These are phyloP conservation scores for Pinna nobilis DNA, from an alignment of 1,140 invertebrate genomes.

Conservation along the genomic window DNA sequence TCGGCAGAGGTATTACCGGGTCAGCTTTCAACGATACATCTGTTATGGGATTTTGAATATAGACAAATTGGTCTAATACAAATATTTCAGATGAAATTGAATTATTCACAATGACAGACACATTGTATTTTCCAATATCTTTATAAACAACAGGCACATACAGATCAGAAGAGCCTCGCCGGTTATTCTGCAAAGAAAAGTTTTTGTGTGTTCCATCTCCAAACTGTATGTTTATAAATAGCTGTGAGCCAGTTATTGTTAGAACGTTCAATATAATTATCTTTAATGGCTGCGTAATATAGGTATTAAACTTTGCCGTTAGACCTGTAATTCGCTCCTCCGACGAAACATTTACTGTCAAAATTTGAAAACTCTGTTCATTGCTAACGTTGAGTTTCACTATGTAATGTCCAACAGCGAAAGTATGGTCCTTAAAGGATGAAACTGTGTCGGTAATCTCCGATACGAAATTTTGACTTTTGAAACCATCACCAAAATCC, in stretches of 20 bases:
- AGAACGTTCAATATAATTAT: conserved; percentile 17
- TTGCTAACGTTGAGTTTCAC: conserved; percentile 48
- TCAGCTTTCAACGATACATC: conserved; percentile 32
- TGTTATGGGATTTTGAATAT: conserved; percentile 41
- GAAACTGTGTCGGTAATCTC: not conserved
- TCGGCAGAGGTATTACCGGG: conserved; percentile 35
- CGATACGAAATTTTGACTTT: not conserved
- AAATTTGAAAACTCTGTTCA: conserved; percentile 31
- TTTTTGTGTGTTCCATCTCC: conserved; percentile 26
- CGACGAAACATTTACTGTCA: conserved; percentile 19
- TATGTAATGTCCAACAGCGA: conserved; percentile 34
- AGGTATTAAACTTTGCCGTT: conserved; percentile 13
- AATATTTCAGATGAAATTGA: conserved; percentile 17
- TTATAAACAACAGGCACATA: conserved; percentile 18
- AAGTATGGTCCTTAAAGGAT: conserved; percentile 29
- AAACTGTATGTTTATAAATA: conserved; percentile 30
- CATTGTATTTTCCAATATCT: conserved; percentile 34
- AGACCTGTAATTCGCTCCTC: conserved; percentile 43
- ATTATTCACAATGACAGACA: conserved; percentile 44
- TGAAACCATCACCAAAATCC: conserved; percentile 41
- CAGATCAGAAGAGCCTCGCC: conserved; percentile 17
- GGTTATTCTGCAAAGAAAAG: conserved; percentile 20
- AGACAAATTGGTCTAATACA: not conserved
- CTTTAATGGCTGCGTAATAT: conserved; percentile 8
- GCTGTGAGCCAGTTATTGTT: conserved; percentile 45